A percentile compares a stretch with the other conserved stretches of the same genome.
phyloP scores from a whole-genome alignment of 1,140 invertebrate species.

The Cherax destructor region DNA sequence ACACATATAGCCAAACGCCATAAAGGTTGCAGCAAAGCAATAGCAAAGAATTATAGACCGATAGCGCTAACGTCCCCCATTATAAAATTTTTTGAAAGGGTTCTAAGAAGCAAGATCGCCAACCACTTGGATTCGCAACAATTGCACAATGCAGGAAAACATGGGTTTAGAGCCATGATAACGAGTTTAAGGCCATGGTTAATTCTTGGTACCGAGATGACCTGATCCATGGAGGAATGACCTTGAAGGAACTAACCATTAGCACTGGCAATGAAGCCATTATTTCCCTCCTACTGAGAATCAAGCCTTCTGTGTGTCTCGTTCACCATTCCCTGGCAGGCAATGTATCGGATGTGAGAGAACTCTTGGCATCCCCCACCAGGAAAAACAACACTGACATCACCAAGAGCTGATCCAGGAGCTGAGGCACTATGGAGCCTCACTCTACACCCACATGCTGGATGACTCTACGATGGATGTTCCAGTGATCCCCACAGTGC shows the following conservation, averaged over 20 bases:
- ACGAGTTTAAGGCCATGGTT: background rate
- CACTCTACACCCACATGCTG: constrained; percentile 46
- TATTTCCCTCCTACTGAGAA: constrained; percentile 42
- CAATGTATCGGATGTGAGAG: constrained; percentile 14
- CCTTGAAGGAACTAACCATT: constrained; percentile 10
- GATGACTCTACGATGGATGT: constrained; percentile 35
- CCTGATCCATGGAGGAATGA: constrained; percentile 15
- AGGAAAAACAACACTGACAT: constrained; percentile 45
- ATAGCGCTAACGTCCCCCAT: too few relatives aligned
- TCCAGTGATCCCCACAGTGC: constrained; percentile 26
- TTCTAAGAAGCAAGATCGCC: too few relatives aligned
- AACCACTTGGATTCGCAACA: too few relatives aligned
- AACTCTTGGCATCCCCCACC: constrained; percentile 30
- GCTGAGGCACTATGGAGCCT: constrained; percentile 35
- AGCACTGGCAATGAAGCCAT: constrained; percentile 47
- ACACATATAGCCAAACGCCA: too few relatives aligned
- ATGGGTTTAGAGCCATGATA: too few relatives aligned
- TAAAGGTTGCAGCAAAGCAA: too few relatives aligned
- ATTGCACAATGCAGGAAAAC: too few relatives aligned
- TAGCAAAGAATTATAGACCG: too few relatives aligned
- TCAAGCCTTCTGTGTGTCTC: constrained; percentile 40
- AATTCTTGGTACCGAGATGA: constrained; percentile 55
- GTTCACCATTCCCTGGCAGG: constrained; percentile 42
- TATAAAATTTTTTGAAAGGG: too few relatives aligned
- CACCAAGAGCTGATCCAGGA: constrained; percentile 18